A percentile compares a stretch with the other conserved stretches of the same genome.
Evolutionary conservation across 1,140 invertebrate genomes (phyloP).

Genomic region (Mylabris phalerata): DNA sequence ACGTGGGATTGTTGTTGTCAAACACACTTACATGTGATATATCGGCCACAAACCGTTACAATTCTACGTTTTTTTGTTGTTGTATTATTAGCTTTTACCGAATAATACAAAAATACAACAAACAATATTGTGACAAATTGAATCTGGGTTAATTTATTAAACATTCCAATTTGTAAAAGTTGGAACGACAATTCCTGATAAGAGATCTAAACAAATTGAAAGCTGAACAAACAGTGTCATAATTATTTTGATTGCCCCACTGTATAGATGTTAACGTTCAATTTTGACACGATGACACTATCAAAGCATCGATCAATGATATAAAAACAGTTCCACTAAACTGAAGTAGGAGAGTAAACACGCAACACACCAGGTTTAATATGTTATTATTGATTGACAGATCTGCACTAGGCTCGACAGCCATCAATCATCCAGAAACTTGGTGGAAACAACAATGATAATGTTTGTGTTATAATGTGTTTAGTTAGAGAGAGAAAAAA

Average conservation of each 20-base stretch:
- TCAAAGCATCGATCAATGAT: slow-evolving; percentile 16
- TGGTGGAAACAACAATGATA: slow-evolving; percentile 5
- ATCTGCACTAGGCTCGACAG: slow-evolving; percentile 12
- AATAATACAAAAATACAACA: too few species aligned
- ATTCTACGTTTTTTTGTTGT: background rate
- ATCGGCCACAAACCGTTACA: slow-evolving; percentile 29
- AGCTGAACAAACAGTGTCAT: slow-evolving; percentile 15
- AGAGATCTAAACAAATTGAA: slow-evolving; percentile 9
- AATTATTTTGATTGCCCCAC: slow-evolving; percentile 15
- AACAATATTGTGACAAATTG: background rate
- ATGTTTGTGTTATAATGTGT: background rate
- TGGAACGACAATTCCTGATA: slow-evolving; percentile 2
- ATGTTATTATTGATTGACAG: slow-evolving; percentile 18
- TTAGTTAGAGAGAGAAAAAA: background rate
- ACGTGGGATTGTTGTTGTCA: slow-evolving; percentile 31
- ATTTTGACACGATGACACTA: slow-evolving; percentile 15
- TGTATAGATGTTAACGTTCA: slow-evolving; percentile 13
- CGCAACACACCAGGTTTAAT: slow-evolving; percentile 8
- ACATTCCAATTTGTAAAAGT: background rate
- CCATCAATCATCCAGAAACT: slow-evolving; percentile 14
- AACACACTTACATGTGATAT: slow-evolving; percentile 30
- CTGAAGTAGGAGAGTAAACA: slow-evolving; percentile 15
- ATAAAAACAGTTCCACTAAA: slow-evolving; percentile 17
- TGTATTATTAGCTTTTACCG: slow-evolving; percentile 10
- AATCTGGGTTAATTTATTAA: slow-evolving; percentile 7